A percentile compares a stretch with the other conserved stretches of the same genome.
Conservation (phyloP, 2,113 vertebrate species). For the Ammodytes dubius region DNA sequence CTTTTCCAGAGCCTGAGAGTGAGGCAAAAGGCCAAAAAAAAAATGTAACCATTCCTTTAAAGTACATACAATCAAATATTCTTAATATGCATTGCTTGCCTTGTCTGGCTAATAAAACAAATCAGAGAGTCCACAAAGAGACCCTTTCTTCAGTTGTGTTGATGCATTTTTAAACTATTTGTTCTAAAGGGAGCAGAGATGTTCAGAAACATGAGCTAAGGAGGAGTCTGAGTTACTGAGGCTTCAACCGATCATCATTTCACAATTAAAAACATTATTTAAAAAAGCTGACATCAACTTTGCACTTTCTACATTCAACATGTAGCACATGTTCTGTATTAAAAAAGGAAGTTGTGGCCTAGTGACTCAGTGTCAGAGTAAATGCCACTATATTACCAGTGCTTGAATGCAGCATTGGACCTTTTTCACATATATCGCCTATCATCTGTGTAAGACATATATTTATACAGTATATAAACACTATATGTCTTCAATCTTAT, state of each 20-base stretch:
- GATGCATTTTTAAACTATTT: not conserved
- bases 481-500: too few relatives aligned
- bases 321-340: not conserved
- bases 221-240: slow-evolving; percentile 20
- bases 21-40: not conserved
- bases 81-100: not conserved
- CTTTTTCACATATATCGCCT: not conserved
- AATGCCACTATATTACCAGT: not conserved
- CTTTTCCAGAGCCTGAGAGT: too few relatives aligned
- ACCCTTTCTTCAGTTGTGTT: not conserved
- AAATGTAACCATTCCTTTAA: too few relatives aligned
- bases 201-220: slow-evolving; percentile 1
- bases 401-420: not conserved
- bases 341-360: slow-evolving; percentile 1
- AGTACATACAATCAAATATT: not conserved
- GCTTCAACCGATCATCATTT: slow-evolving; percentile 35
- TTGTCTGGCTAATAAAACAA: not conserved
- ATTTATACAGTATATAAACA: too few relatives aligned
- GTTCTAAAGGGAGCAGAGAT: not conserved
- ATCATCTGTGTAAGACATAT: not conserved
- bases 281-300: not conserved
- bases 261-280: not conserved
- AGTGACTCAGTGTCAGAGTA: slow-evolving; percentile 1
- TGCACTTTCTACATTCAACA: not conserved
- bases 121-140: not conserved